phyloP scores from a whole-genome alignment of 1,140 invertebrate genomes.

The Coptotermes formosanus region DNA sequence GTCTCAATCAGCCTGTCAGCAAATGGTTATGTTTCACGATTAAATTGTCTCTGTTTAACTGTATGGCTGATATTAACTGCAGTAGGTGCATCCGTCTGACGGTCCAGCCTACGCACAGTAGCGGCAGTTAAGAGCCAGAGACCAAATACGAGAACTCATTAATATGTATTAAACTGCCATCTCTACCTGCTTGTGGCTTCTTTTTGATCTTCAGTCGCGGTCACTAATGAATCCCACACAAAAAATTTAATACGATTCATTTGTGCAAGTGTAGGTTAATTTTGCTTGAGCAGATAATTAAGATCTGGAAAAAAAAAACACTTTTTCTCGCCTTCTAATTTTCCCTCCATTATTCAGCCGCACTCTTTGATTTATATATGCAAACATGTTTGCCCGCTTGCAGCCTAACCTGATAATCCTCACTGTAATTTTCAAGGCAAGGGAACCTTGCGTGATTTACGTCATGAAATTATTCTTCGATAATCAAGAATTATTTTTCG shows the following conservation, averaged over 20 bases:
- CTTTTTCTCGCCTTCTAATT: neutral
- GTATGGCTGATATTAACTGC: too few relatives aligned
- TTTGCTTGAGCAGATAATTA: neutral
- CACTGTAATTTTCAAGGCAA: too few relatives aligned
- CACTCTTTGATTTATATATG: neutral
- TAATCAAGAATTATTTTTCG: too few relatives aligned
- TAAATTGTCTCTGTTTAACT: too few relatives aligned
- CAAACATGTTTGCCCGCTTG: too few relatives aligned
- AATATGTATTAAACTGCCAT: constrained; percentile 17
- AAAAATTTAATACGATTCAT: constrained; percentile 11
- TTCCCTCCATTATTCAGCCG: neutral
- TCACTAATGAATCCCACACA: neutral
- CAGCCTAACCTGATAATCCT: too few relatives aligned
- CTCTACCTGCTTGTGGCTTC: neutral
- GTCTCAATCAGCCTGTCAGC: too few relatives aligned
- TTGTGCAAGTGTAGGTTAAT: constrained; percentile 7
- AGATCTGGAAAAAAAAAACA: neutral
- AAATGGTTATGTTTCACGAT: too few relatives aligned
- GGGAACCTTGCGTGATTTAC: too few relatives aligned
- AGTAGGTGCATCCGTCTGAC: neutral
- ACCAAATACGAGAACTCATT: constrained; percentile 12
- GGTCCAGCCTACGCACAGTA: neutral
- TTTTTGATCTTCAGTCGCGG: neutral
- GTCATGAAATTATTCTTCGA: too few relatives aligned
- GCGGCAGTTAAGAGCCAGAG: neutral